A percentile compares a stretch with the other conserved stretches of the same genome.
Evolutionary conservation across 2,797 vertebrate genomes (phyloP).

Genomic region (Xenops minutus): DNA sequence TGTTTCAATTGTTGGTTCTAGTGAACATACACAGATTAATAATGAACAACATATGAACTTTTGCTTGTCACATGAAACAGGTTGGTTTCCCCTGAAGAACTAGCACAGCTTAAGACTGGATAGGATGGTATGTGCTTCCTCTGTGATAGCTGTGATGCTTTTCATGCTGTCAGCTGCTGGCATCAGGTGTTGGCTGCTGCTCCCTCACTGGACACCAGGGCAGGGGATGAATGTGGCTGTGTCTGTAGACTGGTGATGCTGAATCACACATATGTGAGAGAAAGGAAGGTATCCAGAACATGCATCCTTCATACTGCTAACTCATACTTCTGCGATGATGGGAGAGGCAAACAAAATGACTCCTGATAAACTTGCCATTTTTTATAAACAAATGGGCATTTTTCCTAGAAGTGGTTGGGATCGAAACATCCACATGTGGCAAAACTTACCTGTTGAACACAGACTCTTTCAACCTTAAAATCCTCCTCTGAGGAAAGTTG

Average conservation of each 20-base stretch:
- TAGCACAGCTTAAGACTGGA: background rate
- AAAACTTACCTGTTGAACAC: background rate
- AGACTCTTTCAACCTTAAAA: background rate
- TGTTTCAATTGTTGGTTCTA: background rate
- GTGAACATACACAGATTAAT: background rate
- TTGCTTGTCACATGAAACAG: rapidly evolving
- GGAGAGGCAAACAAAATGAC: background rate
- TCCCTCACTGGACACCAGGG: background rate
- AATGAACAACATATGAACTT: background rate
- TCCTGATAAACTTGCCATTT: background rate
- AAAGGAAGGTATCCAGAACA: background rate
- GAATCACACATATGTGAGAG: background rate
- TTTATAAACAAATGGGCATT: background rate
- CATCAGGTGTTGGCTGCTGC: background rate
- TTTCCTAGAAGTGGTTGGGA: background rate
- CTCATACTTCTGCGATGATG: background rate
- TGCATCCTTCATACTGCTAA: background rate
- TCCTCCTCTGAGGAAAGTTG: background rate
- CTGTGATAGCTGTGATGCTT: background rate
- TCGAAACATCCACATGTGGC: background rate
- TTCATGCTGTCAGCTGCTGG: background rate
- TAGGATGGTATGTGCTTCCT: background rate
- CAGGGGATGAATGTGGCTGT: rapidly evolving
- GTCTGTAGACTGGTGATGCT: background rate
- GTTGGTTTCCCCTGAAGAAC: background rate